phyloP scores from a whole-genome alignment of 2,113 vertebrate genomes.

The Dendropsophus ebraccatus region DNA sequence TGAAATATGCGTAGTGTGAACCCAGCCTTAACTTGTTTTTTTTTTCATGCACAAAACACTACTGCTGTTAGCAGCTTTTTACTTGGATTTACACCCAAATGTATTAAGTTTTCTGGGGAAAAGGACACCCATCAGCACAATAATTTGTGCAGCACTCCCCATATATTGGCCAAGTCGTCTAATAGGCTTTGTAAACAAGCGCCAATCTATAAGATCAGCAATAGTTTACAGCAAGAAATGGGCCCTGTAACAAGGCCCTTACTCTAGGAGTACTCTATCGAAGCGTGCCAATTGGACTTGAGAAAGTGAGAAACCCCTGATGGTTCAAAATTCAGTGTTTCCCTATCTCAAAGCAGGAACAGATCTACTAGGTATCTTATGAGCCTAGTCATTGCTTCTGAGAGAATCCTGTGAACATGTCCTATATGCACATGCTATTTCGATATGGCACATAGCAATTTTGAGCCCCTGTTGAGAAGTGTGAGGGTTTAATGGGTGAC shows the following conservation, averaged over 20 bases:
- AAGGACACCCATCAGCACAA: neutral
- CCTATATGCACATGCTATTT: neutral
- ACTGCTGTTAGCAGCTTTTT: neutral
- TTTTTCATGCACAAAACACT: constrained; percentile 1
- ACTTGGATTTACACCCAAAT: neutral
- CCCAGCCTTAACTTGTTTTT: too few relatives aligned
- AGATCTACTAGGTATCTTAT: neutral
- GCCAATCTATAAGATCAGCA: too few relatives aligned
- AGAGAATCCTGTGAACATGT: neutral
- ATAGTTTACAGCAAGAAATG: too few relatives aligned
- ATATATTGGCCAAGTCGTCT: too few relatives aligned
- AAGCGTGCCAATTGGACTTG: too few relatives aligned
- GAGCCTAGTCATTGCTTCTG: neutral
- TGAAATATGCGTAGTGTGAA: too few relatives aligned
- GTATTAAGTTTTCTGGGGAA: neutral
- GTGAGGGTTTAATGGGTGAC: neutral
- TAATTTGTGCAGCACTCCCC: too few relatives aligned
- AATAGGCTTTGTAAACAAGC: too few relatives aligned
- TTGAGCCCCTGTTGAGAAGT: neutral
- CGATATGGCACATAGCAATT: neutral
- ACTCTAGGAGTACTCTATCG: too few relatives aligned
- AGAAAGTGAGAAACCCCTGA: too few relatives aligned
- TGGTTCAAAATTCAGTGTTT: neutral
- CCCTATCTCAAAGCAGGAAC: neutral
- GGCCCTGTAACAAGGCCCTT: too few relatives aligned